These are phyloP conservation scores for Lottia gigantea DNA, from an alignment of 2,888 invertebrate species.

Conservation along the genomic window DNA sequence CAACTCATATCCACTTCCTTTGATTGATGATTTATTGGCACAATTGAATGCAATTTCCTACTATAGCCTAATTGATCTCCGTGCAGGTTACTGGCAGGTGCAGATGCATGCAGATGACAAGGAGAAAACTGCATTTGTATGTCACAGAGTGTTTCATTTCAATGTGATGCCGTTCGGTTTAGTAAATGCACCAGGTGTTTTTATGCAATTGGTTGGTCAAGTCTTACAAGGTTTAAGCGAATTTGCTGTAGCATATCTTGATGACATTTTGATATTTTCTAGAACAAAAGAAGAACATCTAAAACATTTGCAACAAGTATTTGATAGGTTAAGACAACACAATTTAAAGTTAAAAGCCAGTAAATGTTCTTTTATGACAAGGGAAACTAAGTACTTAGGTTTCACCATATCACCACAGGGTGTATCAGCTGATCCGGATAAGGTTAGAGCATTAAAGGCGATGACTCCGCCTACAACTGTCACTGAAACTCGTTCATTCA, in stretches of 20 bases:
- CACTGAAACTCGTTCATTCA: constrained; percentile 30
- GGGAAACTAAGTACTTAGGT: constrained; percentile 25
- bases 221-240: constrained; percentile 25
- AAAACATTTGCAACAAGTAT: constrained; percentile 21
- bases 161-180: constrained; percentile 27
- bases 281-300: constrained; percentile 33
- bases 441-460: constrained; percentile 25
- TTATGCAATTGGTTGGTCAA: constrained; percentile 26
- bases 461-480: constrained; percentile 27
- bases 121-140: constrained; percentile 29
- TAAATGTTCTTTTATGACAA: constrained; percentile 28
- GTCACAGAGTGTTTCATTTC: constrained; percentile 28
- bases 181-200: constrained; percentile 23
- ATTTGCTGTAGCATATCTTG: constrained; percentile 28
- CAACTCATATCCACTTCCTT: constrained; percentile 26
- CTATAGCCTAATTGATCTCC: constrained; percentile 26
- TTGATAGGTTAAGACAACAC: constrained; percentile 25
- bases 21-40: constrained; percentile 29
- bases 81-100: constrained; percentile 31
- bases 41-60: constrained; percentile 12
- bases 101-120: constrained; percentile 26
- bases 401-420: constrained; percentile 23
- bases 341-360: constrained; percentile 26
- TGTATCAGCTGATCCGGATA: constrained; percentile 25
- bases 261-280: constrained; percentile 34